Base-by-base conservation (phyloP, 2,797 vertebrate genomes). In the Limnodromus scolopaceus region DNA sequence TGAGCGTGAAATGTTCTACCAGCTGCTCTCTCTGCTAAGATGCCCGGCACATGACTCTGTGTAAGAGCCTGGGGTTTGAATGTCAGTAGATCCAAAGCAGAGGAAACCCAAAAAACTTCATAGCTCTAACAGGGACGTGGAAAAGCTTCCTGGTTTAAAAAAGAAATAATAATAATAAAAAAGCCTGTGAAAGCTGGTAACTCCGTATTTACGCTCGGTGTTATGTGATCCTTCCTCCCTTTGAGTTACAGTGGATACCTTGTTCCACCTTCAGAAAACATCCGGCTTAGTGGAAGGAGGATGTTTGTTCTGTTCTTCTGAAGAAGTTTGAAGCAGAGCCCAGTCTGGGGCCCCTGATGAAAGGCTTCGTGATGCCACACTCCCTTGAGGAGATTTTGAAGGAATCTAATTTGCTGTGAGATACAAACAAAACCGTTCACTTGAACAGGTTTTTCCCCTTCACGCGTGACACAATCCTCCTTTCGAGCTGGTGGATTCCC, bases 271-370 rank as follows among this genome's bases (percentile, higher is more conserved):
- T 96, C 3, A 1, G 55, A 91, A 96, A 95, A 97, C 93, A 96
- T 95, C 96, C 90, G 45, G 68, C 68, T 64, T 49, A 61, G 77
- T 66, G 74, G 88, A 92, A 92, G 87, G 30, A 95, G 94, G 94
- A 95, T 97, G 96, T 97, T 96, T 97, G 92, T 80, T 96, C 94
- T 93, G 83, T 80, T 94, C 87, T 95, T 93, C 93, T 92, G 92
- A 91, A 93, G 92, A 66, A 94, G 92, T 83, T 46, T 95, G 94
- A 96, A 96, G 80, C 60, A 66, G 66, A 92, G 93, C 88, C 93
- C 93, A 75, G 85, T 32, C 78, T 80, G 93, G 60, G 90, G 93
- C 74, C 80, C 75, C 64, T n/a, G 80, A 95, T 95, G 80, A 96
- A 96, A 95, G 83, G 60, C 34, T 88, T 90, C 45, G 1, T 64